Percentiles rank a stretch among this genome's conserved stretches.
Evolutionary conservation across 2,797 vertebrate species (phyloP).

Genomic region (Etheostoma nigrum): DNA sequence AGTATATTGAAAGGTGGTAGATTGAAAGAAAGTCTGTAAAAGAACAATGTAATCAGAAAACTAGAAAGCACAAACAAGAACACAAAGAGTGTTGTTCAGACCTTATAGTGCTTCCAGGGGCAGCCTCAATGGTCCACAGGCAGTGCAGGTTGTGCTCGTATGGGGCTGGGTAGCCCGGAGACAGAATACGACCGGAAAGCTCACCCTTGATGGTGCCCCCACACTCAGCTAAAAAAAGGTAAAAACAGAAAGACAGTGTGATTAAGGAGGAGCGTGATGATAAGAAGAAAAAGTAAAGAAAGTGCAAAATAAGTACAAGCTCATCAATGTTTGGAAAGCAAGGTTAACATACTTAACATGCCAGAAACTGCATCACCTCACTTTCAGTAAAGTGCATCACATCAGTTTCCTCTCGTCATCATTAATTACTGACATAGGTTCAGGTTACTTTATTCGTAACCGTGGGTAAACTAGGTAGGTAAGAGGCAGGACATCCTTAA

Average conservation of each 20-base stretch:
- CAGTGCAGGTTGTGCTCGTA: constrained; percentile 99
- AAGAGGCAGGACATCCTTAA: no score
- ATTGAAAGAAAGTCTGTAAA: constrained; percentile 64
- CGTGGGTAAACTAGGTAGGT: no score
- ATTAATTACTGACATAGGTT: constrained; percentile 59
- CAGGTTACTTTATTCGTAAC: no score
- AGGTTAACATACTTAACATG: constrained; percentile 41
- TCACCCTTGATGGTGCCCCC: constrained; percentile 92
- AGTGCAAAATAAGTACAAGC: neutral
- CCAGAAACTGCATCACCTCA: constrained; percentile 18
- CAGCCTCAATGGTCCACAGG: constrained; percentile 94
- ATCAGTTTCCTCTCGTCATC: constrained; percentile 48
- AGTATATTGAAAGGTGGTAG: constrained; percentile 64
- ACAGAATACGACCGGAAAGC: constrained; percentile 90
- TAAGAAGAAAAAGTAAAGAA: neutral
- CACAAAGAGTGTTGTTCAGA: constrained; percentile 78
- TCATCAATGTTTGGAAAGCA: constrained; percentile 14
- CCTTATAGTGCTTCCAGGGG: constrained; percentile 96
- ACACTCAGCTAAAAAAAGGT: constrained; percentile 89
- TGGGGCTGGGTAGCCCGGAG: constrained; percentile 95
- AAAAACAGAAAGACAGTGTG: neutral
- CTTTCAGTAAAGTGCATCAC: constrained; percentile 48
- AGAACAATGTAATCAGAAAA: constrained; percentile 68
- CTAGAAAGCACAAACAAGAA: constrained; percentile 26
- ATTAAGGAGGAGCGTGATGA: constrained; percentile 6